Conservation (phyloP, 35 echinoderm and acorn worm genomes). For the Ophiothrix spiculata region DNA sequence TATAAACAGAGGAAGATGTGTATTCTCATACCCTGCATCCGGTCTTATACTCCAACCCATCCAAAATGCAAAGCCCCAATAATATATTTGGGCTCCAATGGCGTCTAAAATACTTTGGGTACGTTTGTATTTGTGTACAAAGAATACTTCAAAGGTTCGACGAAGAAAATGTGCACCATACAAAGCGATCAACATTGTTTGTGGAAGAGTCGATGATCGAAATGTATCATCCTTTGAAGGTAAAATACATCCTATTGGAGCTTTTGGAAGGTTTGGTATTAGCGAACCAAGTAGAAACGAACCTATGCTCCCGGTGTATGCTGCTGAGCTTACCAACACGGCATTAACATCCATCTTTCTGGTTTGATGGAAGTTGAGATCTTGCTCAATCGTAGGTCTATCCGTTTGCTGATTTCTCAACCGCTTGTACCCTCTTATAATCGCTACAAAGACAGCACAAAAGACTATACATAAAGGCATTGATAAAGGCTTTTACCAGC, state of each 20-base stretch:
- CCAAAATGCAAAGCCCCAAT: slow-evolving; percentile 36
- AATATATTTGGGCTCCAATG: slow-evolving; percentile 35
- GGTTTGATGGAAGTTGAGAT: not conserved
- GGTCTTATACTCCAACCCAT: slow-evolving; percentile 37
- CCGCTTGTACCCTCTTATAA: not conserved
- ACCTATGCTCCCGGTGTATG: slow-evolving; percentile 21
- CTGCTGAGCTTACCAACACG: slow-evolving; percentile 4
- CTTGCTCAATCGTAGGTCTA: not conserved
- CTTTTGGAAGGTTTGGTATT: slow-evolving; percentile 12
- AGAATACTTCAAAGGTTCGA: slow-evolving; percentile 30
- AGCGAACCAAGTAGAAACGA: slow-evolving; percentile 14
- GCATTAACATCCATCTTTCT: slow-evolving; percentile 12
- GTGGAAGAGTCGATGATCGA: not conserved
- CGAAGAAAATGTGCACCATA: slow-evolving; percentile 29
- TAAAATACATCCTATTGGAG: slow-evolving; percentile 25
- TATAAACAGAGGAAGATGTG: not conserved
- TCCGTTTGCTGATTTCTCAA: not conserved
- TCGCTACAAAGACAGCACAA: not conserved
- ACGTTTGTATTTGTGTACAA: slow-evolving; percentile 36
- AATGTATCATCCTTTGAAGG: not conserved
- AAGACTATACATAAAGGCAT: not conserved
- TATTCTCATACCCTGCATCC: slow-evolving; percentile 20
- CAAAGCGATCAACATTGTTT: slow-evolving; percentile 12
- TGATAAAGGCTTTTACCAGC: too few species aligned
- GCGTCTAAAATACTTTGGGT: slow-evolving; percentile 10